Evolutionary conservation across 2,113 vertebrate genomes (phyloP), one percentile per base, ranked within the genome.

Genomic region (Caloenas nicobarica): DNA sequence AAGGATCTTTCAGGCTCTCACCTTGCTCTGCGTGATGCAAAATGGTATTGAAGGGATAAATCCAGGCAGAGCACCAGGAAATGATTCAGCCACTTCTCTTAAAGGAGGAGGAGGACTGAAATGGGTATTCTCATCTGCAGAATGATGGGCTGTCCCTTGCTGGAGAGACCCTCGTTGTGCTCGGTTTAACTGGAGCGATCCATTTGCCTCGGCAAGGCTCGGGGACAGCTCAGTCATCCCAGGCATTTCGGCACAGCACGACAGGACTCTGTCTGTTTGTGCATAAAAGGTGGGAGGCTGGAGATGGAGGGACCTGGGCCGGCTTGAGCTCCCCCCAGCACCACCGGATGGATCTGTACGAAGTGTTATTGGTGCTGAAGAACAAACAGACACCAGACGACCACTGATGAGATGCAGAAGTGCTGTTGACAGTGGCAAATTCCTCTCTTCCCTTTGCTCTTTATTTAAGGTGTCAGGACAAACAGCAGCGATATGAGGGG

Each of bases 191-290:
- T 91, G 73, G 86, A 80, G 73, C 51, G 8, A 38, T 66, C 40
- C 13, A 0, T 85, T 38, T 48, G 77, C 91, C 53, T 25, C 0
- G 3, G 28, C 69, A 88, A 48, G 34, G 71, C 66, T 72, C 1
- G 0, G 22, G 19, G 73, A 21, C 80, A 72, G 81, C 83, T 72
- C 56, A 9, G 23, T 12, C 31, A 11, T 60, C 40, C n/a, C 8
- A 3, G 56, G 64, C 14, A 0, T 28, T 22, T 33, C 1, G 23
- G 5, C 62, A 34, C 3, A 3, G 29, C 7, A 0, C 31, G 69
- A 16, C 3, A 12, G 24, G 78, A 36, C 36, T 56, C n/a, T 13
- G 80, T 31, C 46, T 71, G 50, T 56, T 44, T 40, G 61, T 70
- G 80, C 25, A 1, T 22, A 10, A 64, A 71, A 44, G 66, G 42